Evolutionary conservation across 1,140 invertebrate genomes (phyloP).

Genomic region (Drosophila eugracilis): DNA sequence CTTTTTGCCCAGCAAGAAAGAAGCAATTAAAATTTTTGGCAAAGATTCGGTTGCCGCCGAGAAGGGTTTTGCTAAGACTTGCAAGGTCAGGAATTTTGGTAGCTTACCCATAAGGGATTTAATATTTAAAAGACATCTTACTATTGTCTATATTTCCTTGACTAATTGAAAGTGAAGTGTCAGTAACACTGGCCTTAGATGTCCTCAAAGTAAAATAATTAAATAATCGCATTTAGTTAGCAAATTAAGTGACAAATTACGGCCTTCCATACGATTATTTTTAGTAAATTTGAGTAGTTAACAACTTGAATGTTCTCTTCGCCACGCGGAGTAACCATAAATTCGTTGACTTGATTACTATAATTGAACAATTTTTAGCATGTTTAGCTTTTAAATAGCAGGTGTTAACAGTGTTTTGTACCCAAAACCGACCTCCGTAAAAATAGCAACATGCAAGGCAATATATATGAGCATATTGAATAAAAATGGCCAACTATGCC

Average conservation of each 20-base stretch:
- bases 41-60: conserved; percentile 1
- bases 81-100: background rate
- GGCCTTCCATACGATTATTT: background rate
- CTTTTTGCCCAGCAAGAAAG: conserved; percentile 23
- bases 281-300: background rate
- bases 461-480: conserved; percentile 19
- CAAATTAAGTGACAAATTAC: background rate
- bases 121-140: too few species aligned
- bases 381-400: conserved; percentile 16
- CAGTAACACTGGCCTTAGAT: too few species aligned
- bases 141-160: too few species aligned
- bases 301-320: conserved; percentile 20
- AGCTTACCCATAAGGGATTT: too few species aligned
- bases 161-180: too few species aligned
- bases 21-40: conserved; percentile 45
- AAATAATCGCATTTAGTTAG: background rate
- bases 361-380: conserved; percentile 34
- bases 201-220: background rate
- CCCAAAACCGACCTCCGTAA: conserved; percentile 39
- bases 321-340: conserved; percentile 10
- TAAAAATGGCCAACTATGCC: conserved; percentile 20
- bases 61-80: background rate
- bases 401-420: conserved; percentile 35
- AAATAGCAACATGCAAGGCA: conserved; percentile 57
- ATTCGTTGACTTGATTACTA: conserved; percentile 16